Evolutionary conservation across 1,140 invertebrate species (phyloP).

Genomic region (Sminthurinus signatus): DNA sequence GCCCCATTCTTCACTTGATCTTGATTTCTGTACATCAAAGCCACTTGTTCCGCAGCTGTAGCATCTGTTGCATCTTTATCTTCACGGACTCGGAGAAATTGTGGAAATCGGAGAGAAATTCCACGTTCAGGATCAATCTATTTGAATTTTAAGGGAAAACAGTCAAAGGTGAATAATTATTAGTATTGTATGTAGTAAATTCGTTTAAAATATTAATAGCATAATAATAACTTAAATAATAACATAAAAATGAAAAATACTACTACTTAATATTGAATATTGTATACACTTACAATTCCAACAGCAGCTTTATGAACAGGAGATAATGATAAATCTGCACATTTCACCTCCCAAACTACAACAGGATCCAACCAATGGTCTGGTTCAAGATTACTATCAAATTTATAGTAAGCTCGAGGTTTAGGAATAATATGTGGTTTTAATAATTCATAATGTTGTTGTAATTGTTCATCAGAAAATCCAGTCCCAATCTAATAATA

Average conservation of each 20-base stretch:
- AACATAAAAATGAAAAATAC: constrained; percentile 9
- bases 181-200: too few species aligned
- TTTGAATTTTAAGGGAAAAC: too few species aligned
- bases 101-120: constrained; percentile 91
- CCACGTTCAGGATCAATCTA: too few species aligned
- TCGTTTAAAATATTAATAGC: too few species aligned
- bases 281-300: constrained; percentile 66
- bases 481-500: constrained; percentile 85
- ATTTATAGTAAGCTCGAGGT: constrained; percentile 81
- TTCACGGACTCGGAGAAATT: constrained; percentile 85
- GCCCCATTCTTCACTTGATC: constrained; percentile 77
- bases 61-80: constrained; percentile 92
- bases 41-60: constrained; percentile 77
- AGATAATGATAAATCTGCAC: constrained; percentile 94
- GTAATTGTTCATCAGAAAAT: constrained; percentile 87
- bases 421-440: constrained; percentile 65
- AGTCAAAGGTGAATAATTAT: too few species aligned
- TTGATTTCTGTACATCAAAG: constrained; percentile 77
- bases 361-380: constrained; percentile 94
- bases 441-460: constrained; percentile 68
- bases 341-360: constrained; percentile 97
- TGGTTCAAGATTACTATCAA: constrained; percentile 65
- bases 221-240: background rate
- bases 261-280: too few species aligned
- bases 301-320: constrained; percentile 85